Conservation (phyloP, 2,888 invertebrate species). For the Plebejus anna region DNA sequence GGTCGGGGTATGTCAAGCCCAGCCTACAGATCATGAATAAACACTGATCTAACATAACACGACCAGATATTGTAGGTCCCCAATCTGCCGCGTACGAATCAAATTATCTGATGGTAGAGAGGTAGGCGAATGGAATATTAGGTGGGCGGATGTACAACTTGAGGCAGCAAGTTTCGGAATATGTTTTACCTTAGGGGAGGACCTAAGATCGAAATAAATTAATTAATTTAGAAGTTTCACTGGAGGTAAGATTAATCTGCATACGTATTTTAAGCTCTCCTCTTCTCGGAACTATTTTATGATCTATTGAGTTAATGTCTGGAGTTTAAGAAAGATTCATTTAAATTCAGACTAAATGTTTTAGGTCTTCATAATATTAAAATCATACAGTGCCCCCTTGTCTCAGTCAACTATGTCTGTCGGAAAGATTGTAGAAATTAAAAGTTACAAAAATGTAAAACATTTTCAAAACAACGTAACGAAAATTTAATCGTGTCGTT, state of each 20-base stretch:
- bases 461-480: not conserved
- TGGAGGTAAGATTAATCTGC: not conserved
- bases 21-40: not conserved
- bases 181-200: constrained; percentile 1
- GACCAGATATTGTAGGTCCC: not conserved
- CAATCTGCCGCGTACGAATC: not conserved
- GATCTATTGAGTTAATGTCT: not conserved
- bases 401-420: too few relatives aligned
- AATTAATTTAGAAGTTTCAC: not conserved
- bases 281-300: not conserved
- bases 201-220: constrained; percentile 7
- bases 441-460: not conserved
- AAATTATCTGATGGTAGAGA: not conserved
- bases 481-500: constrained; percentile 3
- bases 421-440: not conserved
- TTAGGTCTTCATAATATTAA: not conserved
- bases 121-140: constrained; percentile 1
- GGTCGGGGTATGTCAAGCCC: not conserved
- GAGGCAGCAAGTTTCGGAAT: not conserved
- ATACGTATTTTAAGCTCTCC: not conserved
- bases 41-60: not conserved
- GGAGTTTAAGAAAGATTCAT: not conserved
- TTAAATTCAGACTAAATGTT: not conserved
- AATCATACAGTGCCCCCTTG: too few relatives aligned
- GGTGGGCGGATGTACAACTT: constrained; percentile 15